Evolutionary conservation across 2,797 vertebrate genomes (phyloP), one percentile per base, ranked within the genome.

Genomic region (Alcedo atthis): DNA sequence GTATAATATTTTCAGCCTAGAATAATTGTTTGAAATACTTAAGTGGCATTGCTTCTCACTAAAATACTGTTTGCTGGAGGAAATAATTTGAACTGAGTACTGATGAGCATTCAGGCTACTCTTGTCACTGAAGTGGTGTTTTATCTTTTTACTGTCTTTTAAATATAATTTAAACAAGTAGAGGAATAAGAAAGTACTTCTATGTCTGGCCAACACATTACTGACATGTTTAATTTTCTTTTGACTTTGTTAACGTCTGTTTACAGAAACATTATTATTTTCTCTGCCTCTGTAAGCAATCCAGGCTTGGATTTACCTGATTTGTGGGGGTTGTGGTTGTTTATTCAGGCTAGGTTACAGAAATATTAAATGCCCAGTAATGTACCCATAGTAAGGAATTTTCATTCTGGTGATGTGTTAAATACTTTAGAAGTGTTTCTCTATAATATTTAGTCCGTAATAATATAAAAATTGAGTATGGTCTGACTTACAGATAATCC

Each of bases 401-500:
- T 80, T 82, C 12, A 3, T 55, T 91, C 84, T 89, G n/a, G 21
- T 93, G 53, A 19, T 92, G 53, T 95, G 63, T 89, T 96, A 92
- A 96, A 81, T n/a, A 96, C 43, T 5, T 95, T 94, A 87, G 62
- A 95, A 85, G 26, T 88, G 33, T 84, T 95, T 95, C 85, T 95
- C 28, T 85, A 48, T 92, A 84, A 95, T 89, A 90, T 88, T 94
- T 96, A 95, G 67, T 74, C 55, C 51, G 68, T 68, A 63, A 45
- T 93, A 94, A 87, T 91, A 94, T 86, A 91, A 94, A 94, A 96
- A 35, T 92, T 92, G 85, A 92, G 79, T 46, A 83, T 92, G 80
- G 78, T 19, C 37, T 91, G 83, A 95, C 95, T 92, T 89, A 91
- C 82, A 93, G 74, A 94, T 95, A 96, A 95, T 95, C 19, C 83